Conservation (phyloP, 2,888 invertebrate species). For the Stenchaetothrips biformis region DNA sequence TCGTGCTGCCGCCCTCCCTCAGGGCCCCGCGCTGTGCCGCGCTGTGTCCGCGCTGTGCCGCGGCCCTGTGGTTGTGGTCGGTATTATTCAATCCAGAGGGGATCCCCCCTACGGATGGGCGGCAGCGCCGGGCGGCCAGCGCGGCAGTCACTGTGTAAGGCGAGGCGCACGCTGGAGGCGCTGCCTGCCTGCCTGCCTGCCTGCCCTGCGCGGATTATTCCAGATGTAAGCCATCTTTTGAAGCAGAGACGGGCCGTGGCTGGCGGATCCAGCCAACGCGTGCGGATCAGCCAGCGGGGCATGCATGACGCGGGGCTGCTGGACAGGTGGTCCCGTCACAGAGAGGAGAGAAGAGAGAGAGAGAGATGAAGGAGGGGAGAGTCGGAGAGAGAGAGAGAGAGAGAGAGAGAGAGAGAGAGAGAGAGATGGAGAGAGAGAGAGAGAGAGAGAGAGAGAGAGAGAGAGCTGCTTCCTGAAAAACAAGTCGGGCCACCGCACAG, state of each 20-base stretch:
- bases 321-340: too few relatives aligned
- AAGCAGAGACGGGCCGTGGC: too few relatives aligned
- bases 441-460: too few relatives aligned
- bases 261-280: too few relatives aligned
- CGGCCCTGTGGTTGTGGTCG: neutral
- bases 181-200: neutral
- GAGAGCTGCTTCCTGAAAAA: too few relatives aligned
- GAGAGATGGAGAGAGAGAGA: too few relatives aligned
- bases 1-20: neutral
- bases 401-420: too few relatives aligned
- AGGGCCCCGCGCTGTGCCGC: neutral
- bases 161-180: neutral
- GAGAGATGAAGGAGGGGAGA: neutral
- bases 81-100: neutral
- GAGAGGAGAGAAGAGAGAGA: neutral
- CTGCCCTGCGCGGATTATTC: neutral
- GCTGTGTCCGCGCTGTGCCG: neutral
- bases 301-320: too few relatives aligned
- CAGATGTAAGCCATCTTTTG: neutral
- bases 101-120: neutral
- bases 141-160: neutral
- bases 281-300: too few relatives aligned
- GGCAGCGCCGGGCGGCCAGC: neutral
- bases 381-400: neutral
- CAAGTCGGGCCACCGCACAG: too few relatives aligned